Evolutionary conservation across 2,888 invertebrate species (phyloP).

Genomic region (Troilus luridus): DNA sequence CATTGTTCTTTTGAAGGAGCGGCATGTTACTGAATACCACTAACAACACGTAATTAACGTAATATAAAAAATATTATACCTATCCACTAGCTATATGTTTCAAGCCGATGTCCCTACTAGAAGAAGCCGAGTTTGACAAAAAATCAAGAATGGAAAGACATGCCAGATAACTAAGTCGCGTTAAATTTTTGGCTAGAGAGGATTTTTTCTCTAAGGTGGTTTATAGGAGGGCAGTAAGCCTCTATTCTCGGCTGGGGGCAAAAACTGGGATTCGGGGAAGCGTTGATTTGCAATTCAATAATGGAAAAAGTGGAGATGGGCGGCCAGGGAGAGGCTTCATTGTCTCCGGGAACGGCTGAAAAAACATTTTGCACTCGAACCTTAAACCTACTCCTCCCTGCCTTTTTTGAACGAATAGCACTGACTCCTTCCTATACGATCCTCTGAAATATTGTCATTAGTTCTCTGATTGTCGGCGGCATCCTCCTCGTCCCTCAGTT

Average conservation of each 20-base stretch:
- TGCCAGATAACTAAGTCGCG: background rate
- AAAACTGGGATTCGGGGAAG: slow-evolving; percentile 51
- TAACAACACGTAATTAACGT: too few species aligned
- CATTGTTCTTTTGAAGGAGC: too few species aligned
- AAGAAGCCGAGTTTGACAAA: background rate
- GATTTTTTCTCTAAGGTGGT: slow-evolving; percentile 13
- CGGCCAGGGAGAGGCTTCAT: slow-evolving; percentile 50
- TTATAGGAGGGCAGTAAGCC: slow-evolving; percentile 17
- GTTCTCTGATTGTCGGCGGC: background rate
- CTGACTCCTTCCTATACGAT: background rate
- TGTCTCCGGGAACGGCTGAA: slow-evolving; percentile 49
- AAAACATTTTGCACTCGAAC: slow-evolving; percentile 48
- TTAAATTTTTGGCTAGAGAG: slow-evolving; percentile 32
- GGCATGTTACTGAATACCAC: too few species aligned
- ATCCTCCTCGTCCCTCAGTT: background rate
- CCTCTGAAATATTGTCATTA: slow-evolving; percentile 13
- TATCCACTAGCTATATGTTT: too few species aligned
- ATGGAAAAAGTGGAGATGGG: slow-evolving; percentile 32
- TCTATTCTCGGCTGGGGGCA: slow-evolving; percentile 24
- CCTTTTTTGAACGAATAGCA: slow-evolving; percentile 8
- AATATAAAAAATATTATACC: too few species aligned
- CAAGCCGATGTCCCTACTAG: too few species aligned
- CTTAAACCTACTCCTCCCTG: slow-evolving; percentile 1
- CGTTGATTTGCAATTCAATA: slow-evolving; percentile 56
- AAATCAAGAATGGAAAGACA: background rate